Base-by-base conservation (phyloP, 2,113 vertebrate species). In the Chlorodrepanis virens region DNA sequence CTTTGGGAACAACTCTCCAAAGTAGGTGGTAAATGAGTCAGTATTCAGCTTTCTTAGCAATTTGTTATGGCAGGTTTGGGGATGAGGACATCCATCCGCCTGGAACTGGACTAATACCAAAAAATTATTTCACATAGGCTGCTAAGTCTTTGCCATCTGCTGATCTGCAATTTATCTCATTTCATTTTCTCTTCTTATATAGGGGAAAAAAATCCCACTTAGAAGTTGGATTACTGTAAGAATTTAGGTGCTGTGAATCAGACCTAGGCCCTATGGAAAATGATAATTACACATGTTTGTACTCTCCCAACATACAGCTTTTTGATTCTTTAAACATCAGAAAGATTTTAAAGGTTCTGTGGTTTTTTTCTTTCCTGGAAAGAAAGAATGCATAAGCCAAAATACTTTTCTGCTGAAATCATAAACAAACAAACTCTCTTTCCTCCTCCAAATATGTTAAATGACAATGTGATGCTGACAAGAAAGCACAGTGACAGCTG, bases 91-190 rank as follows among this genome's bases (percentile, higher is more conserved):
- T 89, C 69, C 68, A 92, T 84, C 75, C 28, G 6, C 72, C n/a
- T 82, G 61, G 67, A 95, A 93, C 69, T 91, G 92, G 89, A 84
- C 39, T 82, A 92, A 95, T 57, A 93, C 60, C 52, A 94, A 96
- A 86, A 89, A 52, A 70, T 20, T 44, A 54, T 88, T 94, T 93
- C 87, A 57, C 86, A 87, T 77, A 75, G 82, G 25, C 77, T 68
- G 72, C 52, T 96, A 94, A 87, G 40, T 88, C 70, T 87, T 87
- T 88, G 69, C 88, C 93, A 95, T 96, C 78, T 94, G 85, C 92
- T 94, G 84, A 94, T 94, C 80, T 75, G 53, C 24, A 82, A 69
- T 83, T 82, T 79, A 87, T 53, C 49, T 77, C 14, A 79, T 88
- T 90, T 91, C 22, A 50, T 76, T 96, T 94, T 84, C 25, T 74